Conservation (phyloP, 2,888 invertebrate genomes). For the Chrysina gloriosa region DNA sequence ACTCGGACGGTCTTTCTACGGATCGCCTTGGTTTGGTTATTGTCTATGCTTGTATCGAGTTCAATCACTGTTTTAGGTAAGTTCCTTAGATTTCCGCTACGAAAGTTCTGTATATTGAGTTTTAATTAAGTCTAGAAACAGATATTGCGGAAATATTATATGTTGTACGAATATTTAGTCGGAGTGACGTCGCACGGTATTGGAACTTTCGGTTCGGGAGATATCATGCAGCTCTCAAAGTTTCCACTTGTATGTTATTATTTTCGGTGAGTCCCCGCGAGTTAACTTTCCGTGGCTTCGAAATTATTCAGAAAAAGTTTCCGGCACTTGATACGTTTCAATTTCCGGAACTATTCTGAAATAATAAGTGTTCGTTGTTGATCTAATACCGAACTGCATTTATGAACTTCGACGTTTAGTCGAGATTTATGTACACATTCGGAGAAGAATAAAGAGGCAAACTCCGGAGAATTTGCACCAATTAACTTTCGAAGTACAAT, state of each 20-base stretch:
- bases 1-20: conserved; percentile 86
- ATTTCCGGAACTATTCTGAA: background rate
- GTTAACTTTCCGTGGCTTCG: background rate
- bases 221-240: background rate
- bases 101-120: too few relatives aligned
- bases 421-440: too few relatives aligned
- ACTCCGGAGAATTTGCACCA: too few relatives aligned
- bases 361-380: background rate
- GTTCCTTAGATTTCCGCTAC: too few relatives aligned
- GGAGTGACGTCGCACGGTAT: too few relatives aligned
- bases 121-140: too few relatives aligned
- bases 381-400: too few relatives aligned
- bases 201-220: background rate
- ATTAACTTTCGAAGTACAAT: too few relatives aligned
- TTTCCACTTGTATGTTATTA: background rate
- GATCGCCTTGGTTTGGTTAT: conserved; percentile 91
- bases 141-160: too few relatives aligned
- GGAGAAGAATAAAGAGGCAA: too few relatives aligned
- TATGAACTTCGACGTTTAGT: too few relatives aligned
- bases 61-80: conserved; percentile 87
- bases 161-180: too few relatives aligned
- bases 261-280: background rate
- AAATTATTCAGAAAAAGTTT: background rate
- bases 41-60: conserved; percentile 89
- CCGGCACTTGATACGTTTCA: background rate